A percentile compares a stretch with the other conserved stretches of the same genome.
These are phyloP conservation scores for Pelochelys cantorii DNA, from an alignment of 2,797 vertebrate genomes.

Conservation along the genomic window DNA sequence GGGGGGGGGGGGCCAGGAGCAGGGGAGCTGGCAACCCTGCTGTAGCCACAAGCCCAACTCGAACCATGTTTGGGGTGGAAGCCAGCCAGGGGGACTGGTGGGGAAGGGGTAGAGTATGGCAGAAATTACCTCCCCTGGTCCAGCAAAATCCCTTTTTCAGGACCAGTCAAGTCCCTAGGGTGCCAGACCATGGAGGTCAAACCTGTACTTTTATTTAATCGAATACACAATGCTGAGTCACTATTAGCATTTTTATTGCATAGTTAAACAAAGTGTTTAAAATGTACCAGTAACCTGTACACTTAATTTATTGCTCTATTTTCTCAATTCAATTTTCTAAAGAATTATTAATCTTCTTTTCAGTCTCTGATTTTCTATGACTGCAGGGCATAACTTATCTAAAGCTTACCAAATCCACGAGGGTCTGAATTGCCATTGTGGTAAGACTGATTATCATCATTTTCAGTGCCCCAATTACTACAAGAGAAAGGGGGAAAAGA, in stretches of 20 bases:
- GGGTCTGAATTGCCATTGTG: conserved; percentile 97
- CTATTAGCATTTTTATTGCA: not conserved
- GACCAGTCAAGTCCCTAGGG: too few species aligned
- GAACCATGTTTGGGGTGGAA: too few species aligned
- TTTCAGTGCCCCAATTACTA: conserved; percentile 98
- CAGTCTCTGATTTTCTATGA: not conserved
- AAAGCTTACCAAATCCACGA: conserved; percentile 91
- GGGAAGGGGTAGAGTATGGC: too few species aligned
- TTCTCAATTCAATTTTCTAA: not conserved
- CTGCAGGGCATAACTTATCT: not conserved
- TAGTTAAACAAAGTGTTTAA: not conserved
- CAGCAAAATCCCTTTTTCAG: too few species aligned
- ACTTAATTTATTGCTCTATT: not conserved
- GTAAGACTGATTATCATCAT: conserved; percentile 89
- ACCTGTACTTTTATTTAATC: too few species aligned
- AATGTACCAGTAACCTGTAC: not conserved
- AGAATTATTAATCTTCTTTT: not conserved
- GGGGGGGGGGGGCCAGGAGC: too few species aligned
- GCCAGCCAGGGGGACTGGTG: too few species aligned
- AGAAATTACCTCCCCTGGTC: too few species aligned
- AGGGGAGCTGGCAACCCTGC: too few species aligned
- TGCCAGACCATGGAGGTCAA: too few species aligned
- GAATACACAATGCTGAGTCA: not conserved
- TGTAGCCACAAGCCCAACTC: too few species aligned
- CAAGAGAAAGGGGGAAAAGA: conserved; percentile 29